Evolutionary conservation across 2,113 vertebrate genomes (phyloP).

Genomic region (Seriola aureovittata): DNA sequence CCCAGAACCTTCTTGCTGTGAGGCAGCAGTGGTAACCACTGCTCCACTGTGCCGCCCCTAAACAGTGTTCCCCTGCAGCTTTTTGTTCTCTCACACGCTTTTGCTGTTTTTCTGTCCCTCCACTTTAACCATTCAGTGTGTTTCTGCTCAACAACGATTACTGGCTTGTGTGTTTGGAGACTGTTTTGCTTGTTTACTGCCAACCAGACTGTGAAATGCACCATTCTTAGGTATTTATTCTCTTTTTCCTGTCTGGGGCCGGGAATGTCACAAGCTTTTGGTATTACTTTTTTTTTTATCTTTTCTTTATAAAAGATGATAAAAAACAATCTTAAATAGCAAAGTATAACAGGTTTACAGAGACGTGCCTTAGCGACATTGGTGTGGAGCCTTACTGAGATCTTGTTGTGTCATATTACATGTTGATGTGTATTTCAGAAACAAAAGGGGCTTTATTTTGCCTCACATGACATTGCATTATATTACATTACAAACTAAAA

Average conservation of each 20-base stretch:
- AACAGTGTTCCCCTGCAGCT: constrained; percentile 21
- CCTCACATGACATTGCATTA: constrained; percentile 7
- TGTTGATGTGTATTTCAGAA: constrained; percentile 32
- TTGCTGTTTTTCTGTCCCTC: neutral
- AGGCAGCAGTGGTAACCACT: neutral
- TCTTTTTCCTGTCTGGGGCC: constrained; percentile 21
- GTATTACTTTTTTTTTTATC: neutral
- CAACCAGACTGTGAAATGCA: constrained; percentile 67
- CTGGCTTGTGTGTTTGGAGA: constrained; percentile 26
- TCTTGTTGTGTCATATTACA: constrained; percentile 32
- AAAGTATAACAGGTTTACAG: constrained; percentile 38
- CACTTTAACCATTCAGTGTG: constrained; percentile 20
- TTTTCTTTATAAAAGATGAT: constrained; percentile 6
- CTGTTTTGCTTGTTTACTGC: constrained; percentile 56
- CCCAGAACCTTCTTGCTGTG: no score
- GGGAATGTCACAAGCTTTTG: constrained; percentile 12
- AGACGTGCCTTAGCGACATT: constrained; percentile 20
- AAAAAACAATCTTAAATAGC: neutral
- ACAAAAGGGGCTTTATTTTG: constrained; percentile 49
- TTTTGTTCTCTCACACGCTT: constrained; percentile 9
- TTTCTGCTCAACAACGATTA: constrained; percentile 27
- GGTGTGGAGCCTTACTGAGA: neutral
- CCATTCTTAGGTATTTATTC: constrained; percentile 33
- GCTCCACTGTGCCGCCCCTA: neutral
- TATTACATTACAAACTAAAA: constrained; percentile 27